phyloP scores from a whole-genome alignment of 2,113 vertebrate genomes.

The Cyanistes caeruleus region DNA sequence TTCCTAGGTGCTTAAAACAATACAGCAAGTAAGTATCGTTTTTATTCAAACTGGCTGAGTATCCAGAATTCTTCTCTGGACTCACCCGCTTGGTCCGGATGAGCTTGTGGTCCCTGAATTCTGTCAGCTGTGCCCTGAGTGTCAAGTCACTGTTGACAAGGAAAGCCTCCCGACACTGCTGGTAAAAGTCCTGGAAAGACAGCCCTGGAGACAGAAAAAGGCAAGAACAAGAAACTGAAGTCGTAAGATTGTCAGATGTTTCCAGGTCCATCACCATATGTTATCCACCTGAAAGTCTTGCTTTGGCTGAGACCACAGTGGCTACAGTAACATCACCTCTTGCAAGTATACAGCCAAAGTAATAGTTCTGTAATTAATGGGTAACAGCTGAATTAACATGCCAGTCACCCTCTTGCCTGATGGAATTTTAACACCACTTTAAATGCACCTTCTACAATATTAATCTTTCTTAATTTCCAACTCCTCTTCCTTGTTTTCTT shows the following conservation, averaged over 20 bases:
- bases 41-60: background rate
- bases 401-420: background rate
- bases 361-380: background rate
- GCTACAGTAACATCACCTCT: background rate
- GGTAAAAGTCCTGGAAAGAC: slow-evolving; percentile 99
- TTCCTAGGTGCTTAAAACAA: background rate
- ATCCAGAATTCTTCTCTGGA: background rate
- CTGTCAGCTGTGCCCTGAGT: slow-evolving; percentile 93
- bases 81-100: slow-evolving; percentile 92
- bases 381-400: background rate
- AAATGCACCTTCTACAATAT: background rate
- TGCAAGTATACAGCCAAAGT: background rate
- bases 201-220: slow-evolving; percentile 76
- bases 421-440: background rate
- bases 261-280: background rate
- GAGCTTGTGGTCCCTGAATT: slow-evolving; percentile 97
- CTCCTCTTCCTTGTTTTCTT: background rate
- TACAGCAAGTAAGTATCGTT: background rate
- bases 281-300: background rate
- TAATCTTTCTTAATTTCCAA: background rate
- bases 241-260: background rate
- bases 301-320: background rate
- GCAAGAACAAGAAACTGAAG: background rate
- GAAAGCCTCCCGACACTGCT: slow-evolving; percentile 95
- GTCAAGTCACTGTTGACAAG: slow-evolving; percentile 97